phyloP scores from a whole-genome alignment of 2,113 vertebrate genomes.

The Periophthalmodon schlosseri region DNA sequence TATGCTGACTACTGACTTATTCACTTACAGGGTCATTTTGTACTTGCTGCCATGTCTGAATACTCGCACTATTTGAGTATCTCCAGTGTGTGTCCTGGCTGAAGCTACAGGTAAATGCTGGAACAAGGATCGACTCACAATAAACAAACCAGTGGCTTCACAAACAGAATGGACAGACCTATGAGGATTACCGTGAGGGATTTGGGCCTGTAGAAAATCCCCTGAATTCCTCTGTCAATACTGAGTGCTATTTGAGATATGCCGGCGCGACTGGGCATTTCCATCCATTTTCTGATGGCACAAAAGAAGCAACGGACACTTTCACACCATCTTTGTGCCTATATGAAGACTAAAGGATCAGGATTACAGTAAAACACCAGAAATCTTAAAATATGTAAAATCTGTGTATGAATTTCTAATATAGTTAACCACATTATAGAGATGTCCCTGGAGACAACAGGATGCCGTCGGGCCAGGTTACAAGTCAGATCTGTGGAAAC shows the following conservation, averaged over 20 bases:
- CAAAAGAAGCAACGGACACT: background rate
- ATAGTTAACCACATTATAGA: no score
- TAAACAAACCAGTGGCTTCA: background rate
- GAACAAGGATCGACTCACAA: background rate
- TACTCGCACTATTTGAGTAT: background rate
- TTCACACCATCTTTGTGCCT: slow-evolving; percentile 1
- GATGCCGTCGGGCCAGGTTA: no score
- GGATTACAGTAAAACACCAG: background rate
- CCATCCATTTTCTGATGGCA: background rate
- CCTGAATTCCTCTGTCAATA: slow-evolving; percentile 3
- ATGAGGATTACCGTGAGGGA: background rate
- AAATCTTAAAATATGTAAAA: background rate
- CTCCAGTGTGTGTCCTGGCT: background rate
- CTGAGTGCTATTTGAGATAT: background rate
- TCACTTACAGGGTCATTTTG: no score
- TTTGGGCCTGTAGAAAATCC: background rate
- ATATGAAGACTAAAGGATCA: background rate
- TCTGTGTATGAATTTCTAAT: no score
- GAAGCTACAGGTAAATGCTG: slow-evolving; percentile 1
- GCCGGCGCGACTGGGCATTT: slow-evolving; percentile 3
- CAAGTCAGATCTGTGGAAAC: no score
- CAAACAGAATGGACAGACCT: background rate
- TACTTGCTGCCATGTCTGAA: background rate
- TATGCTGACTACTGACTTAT: no score
- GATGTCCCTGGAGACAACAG: no score